A percentile compares a stretch with the other conserved stretches of the same genome.
Conservation (phyloP, 2,888 invertebrate species). For the Ptychoptera contaminata region DNA sequence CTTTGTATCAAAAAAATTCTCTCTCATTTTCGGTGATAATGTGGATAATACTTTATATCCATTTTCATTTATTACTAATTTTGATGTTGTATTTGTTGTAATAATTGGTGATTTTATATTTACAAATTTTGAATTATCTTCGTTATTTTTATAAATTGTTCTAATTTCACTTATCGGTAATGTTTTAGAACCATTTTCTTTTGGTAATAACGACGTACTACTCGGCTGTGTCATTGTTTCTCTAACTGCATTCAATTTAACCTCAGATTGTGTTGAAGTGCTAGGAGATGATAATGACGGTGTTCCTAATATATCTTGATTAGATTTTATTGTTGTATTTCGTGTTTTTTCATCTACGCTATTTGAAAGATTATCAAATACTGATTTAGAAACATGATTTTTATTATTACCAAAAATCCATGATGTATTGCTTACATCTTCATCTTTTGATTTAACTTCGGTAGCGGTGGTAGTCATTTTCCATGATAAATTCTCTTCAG, state of each 20-base stretch:
- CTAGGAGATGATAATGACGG: conserved; percentile 6
- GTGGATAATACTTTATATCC: too few relatives aligned
- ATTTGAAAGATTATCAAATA: too few relatives aligned
- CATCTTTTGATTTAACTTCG: neutral
- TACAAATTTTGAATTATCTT: neutral
- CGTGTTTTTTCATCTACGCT: neutral
- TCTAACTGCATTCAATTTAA: conserved; percentile 14
- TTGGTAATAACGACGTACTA: too few relatives aligned
- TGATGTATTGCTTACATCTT: neutral
- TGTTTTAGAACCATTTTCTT: too few relatives aligned
- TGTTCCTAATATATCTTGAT: conserved; percentile 4
- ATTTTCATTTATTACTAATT: neutral
- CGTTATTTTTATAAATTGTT: neutral
- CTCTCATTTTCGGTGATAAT: too few relatives aligned
- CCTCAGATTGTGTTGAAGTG: conserved; percentile 18
- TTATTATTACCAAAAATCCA: too few relatives aligned
- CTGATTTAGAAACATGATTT: too few relatives aligned
- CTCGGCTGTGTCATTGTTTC: neutral
- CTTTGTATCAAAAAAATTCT: too few relatives aligned
- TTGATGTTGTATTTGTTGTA: neutral
- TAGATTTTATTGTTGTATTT: conserved; percentile 2
- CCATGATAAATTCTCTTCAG: too few relatives aligned
- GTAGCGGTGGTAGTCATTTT: neutral
- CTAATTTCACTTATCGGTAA: neutral
- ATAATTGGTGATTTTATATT: neutral